Evolutionary conservation across 1,140 invertebrate genomes (phyloP), one percentile per base, ranked within the genome.

Genomic region (Caenorhabditis tropicalis): DNA sequence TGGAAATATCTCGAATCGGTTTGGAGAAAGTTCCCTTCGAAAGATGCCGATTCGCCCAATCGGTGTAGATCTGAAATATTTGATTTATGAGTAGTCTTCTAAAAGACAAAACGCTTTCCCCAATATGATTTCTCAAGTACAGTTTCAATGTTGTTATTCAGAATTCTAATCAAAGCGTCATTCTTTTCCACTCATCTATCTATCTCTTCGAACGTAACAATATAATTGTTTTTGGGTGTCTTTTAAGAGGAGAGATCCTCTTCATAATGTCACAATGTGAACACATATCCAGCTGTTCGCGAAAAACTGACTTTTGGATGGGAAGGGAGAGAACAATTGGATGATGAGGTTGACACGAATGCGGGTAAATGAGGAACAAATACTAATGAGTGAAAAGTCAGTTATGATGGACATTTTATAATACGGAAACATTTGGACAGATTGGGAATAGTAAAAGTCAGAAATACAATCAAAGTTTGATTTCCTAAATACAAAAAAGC

Each of bases 61-160:
- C 65, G 36, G 65, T 74, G 65, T 74, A 74, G 65, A 74, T 74
- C 65, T 74, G 65, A 74, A 74, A 74, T 21, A 70, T 16, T 33
- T 70, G 27, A 53, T 53, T 5, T 0, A 46, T 9, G 43, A 46
- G 43, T 2, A 12, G 16, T 46, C 16, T 2, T 46, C 16, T n/a
- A n/a, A n/a, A n/a, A n/a, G n/a, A n/a, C n/a, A n/a, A n/a, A n/a
- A n/a, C n/a, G n/a, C n/a, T n/a, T n/a, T n/a, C n/a, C n/a, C n/a
- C 39, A 6, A 51, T 51, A 56, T 27, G 53, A 56, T n/a, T 51
- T 27, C 53, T 56, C 53, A 27, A 56, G 53, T 56, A 21, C 49
- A 46, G n/a, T n/a, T n/a, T 46, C 43, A 4, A 46, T 12, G 19
- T n/a, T 16, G 49, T 51, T 51, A n/a, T 9, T 74, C 5, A n/a